A percentile compares a stretch with the other conserved stretches of the same genome.
These are phyloP conservation scores for Charaxes varanes DNA, from an alignment of 1,140 invertebrate species.

Conservation along the genomic window DNA sequence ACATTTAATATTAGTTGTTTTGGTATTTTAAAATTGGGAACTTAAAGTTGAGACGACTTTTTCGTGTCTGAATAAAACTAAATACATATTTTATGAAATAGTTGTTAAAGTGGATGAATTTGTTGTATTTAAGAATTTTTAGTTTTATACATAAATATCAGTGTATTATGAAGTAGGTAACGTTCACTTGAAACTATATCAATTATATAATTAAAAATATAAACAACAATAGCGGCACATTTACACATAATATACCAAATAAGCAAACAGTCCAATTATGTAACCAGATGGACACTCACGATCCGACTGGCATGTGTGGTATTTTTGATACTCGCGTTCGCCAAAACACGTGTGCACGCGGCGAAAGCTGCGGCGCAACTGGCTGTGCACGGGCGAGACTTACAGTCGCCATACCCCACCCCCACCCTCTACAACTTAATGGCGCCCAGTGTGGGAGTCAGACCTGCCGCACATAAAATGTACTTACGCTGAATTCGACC, in stretches of 20 bases:
- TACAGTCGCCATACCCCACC: conserved; percentile 21
- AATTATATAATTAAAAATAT: conserved; percentile 4
- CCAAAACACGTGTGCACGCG: conserved; percentile 33
- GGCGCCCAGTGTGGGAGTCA: conserved; percentile 53
- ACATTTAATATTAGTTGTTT: no score
- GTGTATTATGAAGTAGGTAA: no score
- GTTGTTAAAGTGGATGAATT: no score
- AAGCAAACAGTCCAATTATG: conserved; percentile 34
- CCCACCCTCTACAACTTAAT: conserved; percentile 26
- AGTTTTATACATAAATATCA: no score
- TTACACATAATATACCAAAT: conserved; percentile 11
- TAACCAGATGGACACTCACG: conserved; percentile 52
- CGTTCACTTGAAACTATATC: no score
- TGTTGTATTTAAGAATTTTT: no score
- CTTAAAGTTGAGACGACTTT: no score
- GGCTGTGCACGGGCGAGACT: conserved; percentile 30
- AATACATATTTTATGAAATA: no score
- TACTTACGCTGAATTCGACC: no score
- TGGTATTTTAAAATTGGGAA: no score
- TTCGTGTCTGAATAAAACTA: no score
- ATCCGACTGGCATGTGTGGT: conserved; percentile 42
- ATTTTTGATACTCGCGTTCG: conserved; percentile 20
- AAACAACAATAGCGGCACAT: conserved; percentile 20
- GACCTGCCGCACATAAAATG: no score
- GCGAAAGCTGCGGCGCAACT: conserved; percentile 58